Conservation (phyloP, 2,888 invertebrate species). For the Folsomia candida region DNA sequence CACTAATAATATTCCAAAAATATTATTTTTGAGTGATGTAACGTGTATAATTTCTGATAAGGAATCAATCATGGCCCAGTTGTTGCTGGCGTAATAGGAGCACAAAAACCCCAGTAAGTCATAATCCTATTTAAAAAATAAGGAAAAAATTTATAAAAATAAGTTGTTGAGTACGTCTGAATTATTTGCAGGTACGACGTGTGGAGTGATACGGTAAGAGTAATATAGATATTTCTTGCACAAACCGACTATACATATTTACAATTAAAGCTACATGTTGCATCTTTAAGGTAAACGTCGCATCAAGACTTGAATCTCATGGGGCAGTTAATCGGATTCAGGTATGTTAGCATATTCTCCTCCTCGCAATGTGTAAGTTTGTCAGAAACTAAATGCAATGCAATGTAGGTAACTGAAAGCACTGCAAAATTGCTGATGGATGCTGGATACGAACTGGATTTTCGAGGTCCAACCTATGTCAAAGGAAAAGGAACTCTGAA, state of each 20-base stretch:
- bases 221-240: background rate
- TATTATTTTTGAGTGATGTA: too few species aligned
- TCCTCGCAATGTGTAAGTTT: background rate
- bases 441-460: conserved; percentile 83
- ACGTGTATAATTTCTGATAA: conserved; percentile 55
- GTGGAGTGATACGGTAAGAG: conserved; percentile 84
- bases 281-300: conserved; percentile 92
- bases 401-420: conserved; percentile 69
- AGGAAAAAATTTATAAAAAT: conserved; percentile 19
- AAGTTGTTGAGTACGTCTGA: conserved; percentile 5
- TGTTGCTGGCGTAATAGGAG: conserved; percentile 75
- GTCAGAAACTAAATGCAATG: conserved; percentile 1
- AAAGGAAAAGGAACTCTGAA: conserved; percentile 91
- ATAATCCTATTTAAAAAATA: conserved; percentile 12
- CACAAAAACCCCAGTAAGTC: conserved; percentile 85
- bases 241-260: too few species aligned
- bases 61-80: conserved; percentile 86
- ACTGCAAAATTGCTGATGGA: conserved; percentile 79
- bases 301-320: conserved; percentile 94
- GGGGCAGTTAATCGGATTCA: conserved; percentile 84
- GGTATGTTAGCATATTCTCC: conserved; percentile 55
- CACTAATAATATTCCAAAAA: background rate
- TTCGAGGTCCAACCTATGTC: conserved; percentile 86
- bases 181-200: conserved; percentile 67
- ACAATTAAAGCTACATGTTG: too few species aligned